Base-by-base conservation (phyloP, 2,113 vertebrate species). In the Cyanistes caeruleus region DNA sequence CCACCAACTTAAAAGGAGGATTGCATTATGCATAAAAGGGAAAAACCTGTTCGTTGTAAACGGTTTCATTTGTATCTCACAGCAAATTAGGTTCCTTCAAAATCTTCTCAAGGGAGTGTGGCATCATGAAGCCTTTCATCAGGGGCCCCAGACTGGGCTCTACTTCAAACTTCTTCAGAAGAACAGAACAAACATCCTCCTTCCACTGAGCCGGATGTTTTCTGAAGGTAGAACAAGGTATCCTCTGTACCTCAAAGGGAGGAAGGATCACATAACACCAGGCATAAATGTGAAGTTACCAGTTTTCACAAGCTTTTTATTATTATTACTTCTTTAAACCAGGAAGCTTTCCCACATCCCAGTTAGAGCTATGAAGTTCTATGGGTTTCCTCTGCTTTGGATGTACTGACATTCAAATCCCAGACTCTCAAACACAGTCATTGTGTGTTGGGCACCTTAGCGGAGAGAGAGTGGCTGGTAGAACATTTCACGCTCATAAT, bases 101-200 rank as follows among this genome's bases (percentile, higher is more conserved):
- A 87, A 77, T 63, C 87, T 96, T 76, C 82, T 94, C 67, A 92
- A 67, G 75, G 52, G 95, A 84, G 22, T 27, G 85, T 72, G 82
- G 93, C 67, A 91, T 94, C 88, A 70, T 1, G 52, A 91, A 85
- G 44, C 59, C 78, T 96, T 97, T 96, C 82, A 95, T 95, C 85
- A 27, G 60, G 83, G 83, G 75, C 92, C 92, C 56, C 93, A 81
- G 76, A 33, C 90, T 78, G 92, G 92, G 88, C 92, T 90, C 64
- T 72, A 64, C 82, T 96, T 97, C 93, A 95, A 44, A 84, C 90
- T 94, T 63, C 93, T 92, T 88, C 90, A 90, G 92, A 94, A 95
- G 92, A 93, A 84, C 79, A 93, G 93, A 96, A 78, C 90, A 97
- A 96, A 97, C 95, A 97, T 94, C 93, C 93, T 95, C 28, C 87